Base-by-base conservation (phyloP, 1,140 invertebrate genomes). In the Helicoverpa zea region DNA sequence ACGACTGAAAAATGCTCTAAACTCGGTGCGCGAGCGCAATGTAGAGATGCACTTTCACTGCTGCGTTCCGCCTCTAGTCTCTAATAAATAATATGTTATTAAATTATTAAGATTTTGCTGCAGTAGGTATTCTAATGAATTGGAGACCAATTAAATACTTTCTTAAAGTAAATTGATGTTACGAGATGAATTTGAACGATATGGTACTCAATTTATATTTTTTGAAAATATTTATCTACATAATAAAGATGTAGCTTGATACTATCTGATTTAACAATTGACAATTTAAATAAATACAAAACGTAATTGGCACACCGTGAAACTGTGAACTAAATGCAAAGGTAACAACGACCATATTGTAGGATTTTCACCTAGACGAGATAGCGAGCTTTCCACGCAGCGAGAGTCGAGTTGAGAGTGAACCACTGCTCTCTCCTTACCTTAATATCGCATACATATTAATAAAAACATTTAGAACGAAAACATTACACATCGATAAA, bases 1-100 rank as follows among this genome's bases (percentile, higher is more conserved):
- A 83, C 80, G 87, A 84, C 93, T 94, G 93, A 94, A 94, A 94
- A 94, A 90, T 91, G 86, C 81, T 91, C 88, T 89, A 88, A 92
- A 91, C 89, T 86, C 84, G 82, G 80, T 88, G 87, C 84, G 88
- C 90, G 82, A 80, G 85, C 87, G 90, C 90, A 88, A 86, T 85
- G 79, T 76, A 84, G 86, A 85, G 84, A 87, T 92, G 88, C 90
- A 93, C 91, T 94, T 94, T 94, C 93, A 93, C 93, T 92, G 86
- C 81, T 88, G 80, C 83, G 84, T 88, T 91, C 78, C 74, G 72
- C 72, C 70, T 72, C 73, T 83, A 35, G 52, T 83, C 81, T 77
- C 64, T 68, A 79, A 79, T 59, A 58, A 70, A 79, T 47, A 79
- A 79, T 52, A 70, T 56, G 52, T 52, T 70, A 79, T 35, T 64